Conservation (phyloP, 2,113 vertebrate species). For the Periophthalmus modestus region DNA sequence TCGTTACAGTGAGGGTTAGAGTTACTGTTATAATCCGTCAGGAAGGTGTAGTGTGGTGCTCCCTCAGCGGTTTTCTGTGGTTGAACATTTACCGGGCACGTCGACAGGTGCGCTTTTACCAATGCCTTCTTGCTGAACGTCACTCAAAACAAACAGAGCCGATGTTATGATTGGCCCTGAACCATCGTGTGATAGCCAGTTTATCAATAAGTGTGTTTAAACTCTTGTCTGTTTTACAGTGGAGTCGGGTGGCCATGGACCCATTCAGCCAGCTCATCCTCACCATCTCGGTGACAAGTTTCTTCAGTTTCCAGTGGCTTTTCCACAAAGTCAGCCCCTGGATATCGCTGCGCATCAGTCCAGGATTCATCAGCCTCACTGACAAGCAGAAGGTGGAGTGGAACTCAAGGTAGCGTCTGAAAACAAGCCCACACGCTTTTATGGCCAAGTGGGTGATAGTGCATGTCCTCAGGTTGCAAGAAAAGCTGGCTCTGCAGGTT, state of each 20-base stretch:
- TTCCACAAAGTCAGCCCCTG: conserved; percentile 89
- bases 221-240: conserved; percentile 34
- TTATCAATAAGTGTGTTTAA: not conserved
- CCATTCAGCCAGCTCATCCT: conserved; percentile 80
- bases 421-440: not conserved
- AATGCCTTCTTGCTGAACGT: not conserved
- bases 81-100: conserved; percentile 38
- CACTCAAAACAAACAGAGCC: not conserved
- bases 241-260: conserved; percentile 84
- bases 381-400: conserved; percentile 94
- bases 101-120: not conserved
- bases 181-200: not conserved
- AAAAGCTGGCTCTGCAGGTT: conserved; percentile 5
- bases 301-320: conserved; percentile 89
- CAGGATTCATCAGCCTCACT: conserved; percentile 84
- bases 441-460: not conserved
- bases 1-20: too few relatives aligned
- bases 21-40: too few relatives aligned
- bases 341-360: conserved; percentile 83
- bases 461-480: not conserved
- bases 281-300: conserved; percentile 81
- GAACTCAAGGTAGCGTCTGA: conserved; percentile 91
- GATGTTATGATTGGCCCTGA: not conserved
- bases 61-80: not conserved
- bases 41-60: not conserved